phyloP scores from a whole-genome alignment of 2,113 vertebrate genomes.

The Zingel zingel region DNA sequence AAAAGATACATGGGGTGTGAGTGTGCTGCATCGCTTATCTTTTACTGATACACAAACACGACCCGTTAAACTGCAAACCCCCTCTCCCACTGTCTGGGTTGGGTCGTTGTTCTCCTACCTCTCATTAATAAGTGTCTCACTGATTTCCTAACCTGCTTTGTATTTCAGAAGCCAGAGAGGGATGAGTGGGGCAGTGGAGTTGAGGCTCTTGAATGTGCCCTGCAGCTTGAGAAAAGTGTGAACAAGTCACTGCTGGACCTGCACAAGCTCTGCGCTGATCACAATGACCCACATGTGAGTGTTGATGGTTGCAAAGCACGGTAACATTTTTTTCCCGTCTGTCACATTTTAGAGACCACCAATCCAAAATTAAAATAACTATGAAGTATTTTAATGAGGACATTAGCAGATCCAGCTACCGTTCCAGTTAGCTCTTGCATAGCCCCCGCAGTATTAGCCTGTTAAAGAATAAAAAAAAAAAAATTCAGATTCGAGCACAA shows the following conservation, averaged over 20 bases:
- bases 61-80: constrained; percentile 35
- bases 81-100: not conserved
- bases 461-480: not conserved
- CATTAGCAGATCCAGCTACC: not conserved
- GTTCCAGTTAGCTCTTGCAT: not conserved
- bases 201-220: constrained; percentile 92
- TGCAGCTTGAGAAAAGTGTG: constrained; percentile 90
- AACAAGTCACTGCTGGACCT: constrained; percentile 93
- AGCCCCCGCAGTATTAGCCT: not conserved
- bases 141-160: constrained; percentile 10
- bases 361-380: not conserved
- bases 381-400: not conserved
- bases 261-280: constrained; percentile 93
- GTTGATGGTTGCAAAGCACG: not conserved
- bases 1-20: constrained; percentile 65
- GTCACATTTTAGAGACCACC: not conserved
- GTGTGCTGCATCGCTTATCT: constrained; percentile 71
- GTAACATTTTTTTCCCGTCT: not conserved
- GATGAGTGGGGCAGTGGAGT: constrained; percentile 96
- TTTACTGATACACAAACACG: constrained; percentile 23
- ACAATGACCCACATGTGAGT: constrained; percentile 96
- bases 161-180: constrained; percentile 88
- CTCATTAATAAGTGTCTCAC: constrained; percentile 11
- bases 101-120: not conserved
- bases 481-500: not conserved